Base-by-base conservation (phyloP, 2,113 vertebrate genomes). In the Passer domesticus region DNA sequence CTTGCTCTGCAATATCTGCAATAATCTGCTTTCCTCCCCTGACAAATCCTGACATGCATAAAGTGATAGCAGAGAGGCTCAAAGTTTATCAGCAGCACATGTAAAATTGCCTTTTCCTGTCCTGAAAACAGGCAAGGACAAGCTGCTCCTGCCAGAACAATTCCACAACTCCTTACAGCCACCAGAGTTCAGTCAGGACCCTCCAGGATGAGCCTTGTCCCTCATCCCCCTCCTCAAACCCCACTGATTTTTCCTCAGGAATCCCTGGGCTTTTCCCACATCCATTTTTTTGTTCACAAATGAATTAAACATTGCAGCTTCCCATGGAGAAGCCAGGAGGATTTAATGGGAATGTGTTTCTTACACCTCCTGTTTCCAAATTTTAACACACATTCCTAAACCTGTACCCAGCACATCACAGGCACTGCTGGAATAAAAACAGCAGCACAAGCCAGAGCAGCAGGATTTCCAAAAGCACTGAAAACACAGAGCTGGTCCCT, bases 201-300 rank as follows among this genome's bases (percentile, higher is more conserved):
- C 27, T 41, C 23, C 25, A 37, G 55, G 27, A 35, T 0, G 18
- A 87, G 50, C 41, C 16, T 11, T 19, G 50, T 15, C 23, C 50
- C 30, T 35, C 50, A 25, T 6, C 49, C 22, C 39, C 52, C 41
- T 28, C 69, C n/a, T 27, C 14, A 73, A 87, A 41, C n/a, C 31
- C 33, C 5, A 0, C 5, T 4, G 19, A 0, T 24, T 43, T 24
- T 19, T 27, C 27, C 78, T 3, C 72, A 24, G 3, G 2, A 83
- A n/a, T 20, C 37, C 39, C 28, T 35, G 43, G 7, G 3, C 12
- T 44, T 47, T 43, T 31, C 43, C 30, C 14, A 77, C 22, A 37
- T 2, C 46, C 11, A 15, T 7, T 14, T 44, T 44, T 56, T 69
- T 64, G 17, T 3, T 44, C 8, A 5, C 23, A 39, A 44, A 59